Conservation (phyloP, 1,140 invertebrate species). For the Zaprionus ornatus region DNA sequence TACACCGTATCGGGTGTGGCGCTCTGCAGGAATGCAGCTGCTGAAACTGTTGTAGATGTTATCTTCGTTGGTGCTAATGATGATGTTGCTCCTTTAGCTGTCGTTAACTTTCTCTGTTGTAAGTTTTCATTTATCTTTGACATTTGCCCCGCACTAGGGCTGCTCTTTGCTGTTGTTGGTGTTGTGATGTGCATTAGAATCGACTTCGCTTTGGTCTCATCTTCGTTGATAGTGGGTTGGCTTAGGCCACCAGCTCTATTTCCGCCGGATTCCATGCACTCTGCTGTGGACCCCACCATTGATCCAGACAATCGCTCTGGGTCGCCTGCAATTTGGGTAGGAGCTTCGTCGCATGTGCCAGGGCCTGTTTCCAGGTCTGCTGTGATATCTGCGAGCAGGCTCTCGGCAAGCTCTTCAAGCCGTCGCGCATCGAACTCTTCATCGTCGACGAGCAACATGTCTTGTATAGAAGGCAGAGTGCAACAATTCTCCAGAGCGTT, state of each 20-base stretch:
- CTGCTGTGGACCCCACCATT: conserved; percentile 92
- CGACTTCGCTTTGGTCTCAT: conserved; percentile 11
- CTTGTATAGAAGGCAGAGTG: conserved; percentile 91
- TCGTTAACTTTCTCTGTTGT: conserved; percentile 63
- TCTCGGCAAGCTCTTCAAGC: conserved; percentile 91
- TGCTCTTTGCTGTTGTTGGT: conserved; percentile 30
- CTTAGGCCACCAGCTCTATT: conserved; percentile 84
- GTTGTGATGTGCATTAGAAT: conserved; percentile 22
- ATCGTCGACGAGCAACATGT: conserved; percentile 88
- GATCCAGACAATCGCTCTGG: conserved; percentile 81
- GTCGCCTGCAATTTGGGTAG: conserved; percentile 80
- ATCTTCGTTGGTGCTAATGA: conserved; percentile 14
- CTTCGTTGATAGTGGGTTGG: background rate
- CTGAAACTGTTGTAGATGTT: conserved; percentile 65
- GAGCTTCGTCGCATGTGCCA: conserved; percentile 84
- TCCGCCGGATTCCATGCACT: conserved; percentile 91
- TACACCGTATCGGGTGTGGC: conserved; percentile 87
- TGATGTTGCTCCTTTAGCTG: conserved; percentile 34
- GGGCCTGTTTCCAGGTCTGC: conserved; percentile 88
- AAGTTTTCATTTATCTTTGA: conserved; percentile 84
- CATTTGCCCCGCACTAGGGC: conserved; percentile 47
- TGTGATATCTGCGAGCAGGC: conserved; percentile 91
- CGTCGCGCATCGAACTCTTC: conserved; percentile 88
- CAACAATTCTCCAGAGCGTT: conserved; percentile 88
- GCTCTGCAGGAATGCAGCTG: conserved; percentile 54